Evolutionary conservation across 2,888 invertebrate genomes (phyloP).

Genomic region (Eupithecia tripunctaria): DNA sequence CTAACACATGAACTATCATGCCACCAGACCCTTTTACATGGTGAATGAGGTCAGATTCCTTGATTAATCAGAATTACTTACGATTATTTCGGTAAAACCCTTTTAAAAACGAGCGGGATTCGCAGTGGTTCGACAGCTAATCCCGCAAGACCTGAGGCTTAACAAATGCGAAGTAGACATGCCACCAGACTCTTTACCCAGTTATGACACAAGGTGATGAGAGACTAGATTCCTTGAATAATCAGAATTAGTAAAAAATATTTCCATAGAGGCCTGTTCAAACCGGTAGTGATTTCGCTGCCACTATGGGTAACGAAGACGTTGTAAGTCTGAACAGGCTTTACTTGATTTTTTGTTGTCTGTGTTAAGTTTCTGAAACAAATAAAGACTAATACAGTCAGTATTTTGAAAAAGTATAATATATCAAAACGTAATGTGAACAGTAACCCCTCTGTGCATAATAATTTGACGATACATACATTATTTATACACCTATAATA

Average conservation of each 20-base stretch:
- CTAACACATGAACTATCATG: not conserved
- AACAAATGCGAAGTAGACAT: not conserved
- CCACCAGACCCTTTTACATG: not conserved
- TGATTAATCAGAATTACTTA: not conserved
- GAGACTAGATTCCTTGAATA: not conserved
- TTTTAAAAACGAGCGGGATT: not conserved
- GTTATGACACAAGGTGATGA: not conserved
- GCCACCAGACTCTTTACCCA: not conserved
- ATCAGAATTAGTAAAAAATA: not conserved
- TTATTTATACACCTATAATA: not conserved
- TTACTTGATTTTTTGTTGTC: not conserved
- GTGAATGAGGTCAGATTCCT: not conserved
- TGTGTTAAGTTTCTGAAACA: not conserved
- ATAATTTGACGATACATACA: not conserved
- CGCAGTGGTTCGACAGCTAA: no score
- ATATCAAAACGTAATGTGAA: not conserved
- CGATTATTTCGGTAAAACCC: not conserved
- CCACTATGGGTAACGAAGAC: not conserved
- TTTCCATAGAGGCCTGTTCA: not conserved
- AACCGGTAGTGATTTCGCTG: not conserved
- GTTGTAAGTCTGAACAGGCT: not conserved
- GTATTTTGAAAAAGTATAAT: not conserved
- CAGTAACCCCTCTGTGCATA: not conserved
- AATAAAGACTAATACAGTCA: not conserved
- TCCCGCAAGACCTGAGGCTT: slow-evolving; percentile 38